Evolutionary conservation across 1,140 invertebrate genomes (phyloP), one percentile per base, ranked within the genome.

Genomic region (Hyphantria cunea): DNA sequence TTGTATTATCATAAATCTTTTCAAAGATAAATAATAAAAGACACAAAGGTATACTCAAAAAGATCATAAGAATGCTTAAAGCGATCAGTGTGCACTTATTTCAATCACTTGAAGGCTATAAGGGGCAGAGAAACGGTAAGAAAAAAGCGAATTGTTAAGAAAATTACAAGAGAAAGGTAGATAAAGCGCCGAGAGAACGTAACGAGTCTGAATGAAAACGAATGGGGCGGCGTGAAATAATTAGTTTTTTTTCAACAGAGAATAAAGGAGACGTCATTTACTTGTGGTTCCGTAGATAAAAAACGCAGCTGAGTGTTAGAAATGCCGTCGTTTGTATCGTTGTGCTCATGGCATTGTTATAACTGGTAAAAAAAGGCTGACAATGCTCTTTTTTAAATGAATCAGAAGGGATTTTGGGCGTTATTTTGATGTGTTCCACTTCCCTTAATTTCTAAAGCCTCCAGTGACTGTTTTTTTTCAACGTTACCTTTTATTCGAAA

Each of bases 191-290:
- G 37, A 45, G 42, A 42, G 15, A 59, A 34, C 15, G 44, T 50
- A 60, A 51, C 47, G 44, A 51, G 56, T 33, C 48, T 45, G 17
- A 55, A 64, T 64, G 52, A 47, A 42, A 64, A 64, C 52, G 14
- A 64, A 55, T 64, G 52, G 61, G 34, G 11, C 34, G 54, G 61
- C 53, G 61, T 41, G 52, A 55, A 55, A 55, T 64, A 64, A 64
- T 64, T 64, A 64, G 51, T 64, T 55, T 64, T 58, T 55, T 51
- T 33, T 64, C 33, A 32, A 42, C 42, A 48, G 54, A 44, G 45
- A 55, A 55, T 42, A 34, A 9, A 6, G 41, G 39, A 31, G 44
- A 55, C 11, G 8, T 11, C 11, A 11, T 3, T 37, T 13, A 13
- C 17, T 25, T n/a, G 2, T 12, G 41, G 41, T 44, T 44, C 41